These are phyloP conservation scores for Gadus chalcogrammus DNA, from an alignment of 2,113 vertebrate genomes.

Conservation along the genomic window DNA sequence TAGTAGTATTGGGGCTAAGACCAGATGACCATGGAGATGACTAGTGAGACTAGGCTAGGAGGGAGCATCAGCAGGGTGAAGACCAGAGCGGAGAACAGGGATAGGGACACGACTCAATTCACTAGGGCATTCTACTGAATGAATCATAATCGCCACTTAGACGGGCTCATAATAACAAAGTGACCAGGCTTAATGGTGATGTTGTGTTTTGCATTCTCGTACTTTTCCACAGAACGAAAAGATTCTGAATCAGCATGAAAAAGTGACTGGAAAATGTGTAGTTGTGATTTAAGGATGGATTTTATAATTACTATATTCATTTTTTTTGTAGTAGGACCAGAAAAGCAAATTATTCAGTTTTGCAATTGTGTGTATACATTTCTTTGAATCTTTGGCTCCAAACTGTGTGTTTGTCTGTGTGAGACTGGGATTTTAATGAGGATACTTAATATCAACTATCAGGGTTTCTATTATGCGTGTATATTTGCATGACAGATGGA, in stretches of 20 bases:
- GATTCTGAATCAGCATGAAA: slow-evolving; percentile 25
- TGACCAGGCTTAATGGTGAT: slow-evolving; percentile 48
- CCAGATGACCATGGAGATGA: slow-evolving; percentile 55
- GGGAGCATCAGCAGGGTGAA: neutral
- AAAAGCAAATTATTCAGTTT: slow-evolving; percentile 28
- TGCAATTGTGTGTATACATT: slow-evolving; percentile 27
- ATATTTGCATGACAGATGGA: slow-evolving; percentile 50
- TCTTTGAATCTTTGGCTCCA: slow-evolving; percentile 26
- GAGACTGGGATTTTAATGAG: neutral
- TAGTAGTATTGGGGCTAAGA: slow-evolving; percentile 57
- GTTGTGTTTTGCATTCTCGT: slow-evolving; percentile 36
- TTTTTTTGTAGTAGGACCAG: slow-evolving; percentile 1
- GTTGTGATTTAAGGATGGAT: slow-evolving; percentile 26
- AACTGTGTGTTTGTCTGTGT: too few species aligned
- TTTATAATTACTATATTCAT: slow-evolving; percentile 35
- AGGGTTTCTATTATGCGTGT: slow-evolving; percentile 40
- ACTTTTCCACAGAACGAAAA: slow-evolving; percentile 23
- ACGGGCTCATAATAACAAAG: slow-evolving; percentile 66
- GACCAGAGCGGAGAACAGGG: slow-evolving; percentile 12
- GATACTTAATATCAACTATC: slow-evolving; percentile 30
- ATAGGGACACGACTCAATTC: slow-evolving; percentile 39
- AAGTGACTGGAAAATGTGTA: slow-evolving; percentile 32
- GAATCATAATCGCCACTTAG: slow-evolving; percentile 58
- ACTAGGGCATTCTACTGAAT: slow-evolving; percentile 47
- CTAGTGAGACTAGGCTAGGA: slow-evolving; percentile 30